Evolutionary conservation across 1,140 invertebrate species (phyloP).

Genomic region (Spodoptera litura): DNA sequence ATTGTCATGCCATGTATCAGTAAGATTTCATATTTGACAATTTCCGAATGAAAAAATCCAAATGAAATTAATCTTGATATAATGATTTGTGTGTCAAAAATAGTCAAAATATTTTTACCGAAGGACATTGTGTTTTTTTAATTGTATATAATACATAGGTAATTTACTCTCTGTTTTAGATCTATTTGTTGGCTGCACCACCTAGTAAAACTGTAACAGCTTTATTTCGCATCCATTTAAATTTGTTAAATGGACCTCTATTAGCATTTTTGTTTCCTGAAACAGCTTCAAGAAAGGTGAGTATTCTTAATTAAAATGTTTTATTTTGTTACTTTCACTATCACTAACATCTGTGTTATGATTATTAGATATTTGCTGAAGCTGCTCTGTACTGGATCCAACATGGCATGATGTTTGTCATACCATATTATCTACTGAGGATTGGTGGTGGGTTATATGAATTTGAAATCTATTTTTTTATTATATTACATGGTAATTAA

Average conservation of each 20-base stretch:
- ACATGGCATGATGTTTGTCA: slow-evolving; percentile 96
- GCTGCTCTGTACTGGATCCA: slow-evolving; percentile 97
- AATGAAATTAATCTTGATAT: no score
- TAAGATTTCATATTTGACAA: no score
- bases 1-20: no score
- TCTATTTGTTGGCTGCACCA: slow-evolving; percentile 94
- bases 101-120: no score
- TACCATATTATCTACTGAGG: slow-evolving; percentile 95
- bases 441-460: slow-evolving; percentile 90
- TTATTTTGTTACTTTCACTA: neutral
- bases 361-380: slow-evolving; percentile 94
- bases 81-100: no score
- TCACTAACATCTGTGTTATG: slow-evolving; percentile 65
- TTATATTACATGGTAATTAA: slow-evolving; percentile 33
- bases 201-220: slow-evolving; percentile 93
- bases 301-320: neutral
- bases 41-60: no score
- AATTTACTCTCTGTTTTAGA: slow-evolving; percentile 87
- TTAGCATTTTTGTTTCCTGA: slow-evolving; percentile 96
- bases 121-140: no score
- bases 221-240: slow-evolving; percentile 95
- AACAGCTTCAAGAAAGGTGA: slow-evolving; percentile 94
- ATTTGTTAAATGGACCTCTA: slow-evolving; percentile 96
- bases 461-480: slow-evolving; percentile 18
- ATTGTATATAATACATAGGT: no score